Conservation (phyloP, 2,113 vertebrate species). For the Hiodon alosoides region DNA sequence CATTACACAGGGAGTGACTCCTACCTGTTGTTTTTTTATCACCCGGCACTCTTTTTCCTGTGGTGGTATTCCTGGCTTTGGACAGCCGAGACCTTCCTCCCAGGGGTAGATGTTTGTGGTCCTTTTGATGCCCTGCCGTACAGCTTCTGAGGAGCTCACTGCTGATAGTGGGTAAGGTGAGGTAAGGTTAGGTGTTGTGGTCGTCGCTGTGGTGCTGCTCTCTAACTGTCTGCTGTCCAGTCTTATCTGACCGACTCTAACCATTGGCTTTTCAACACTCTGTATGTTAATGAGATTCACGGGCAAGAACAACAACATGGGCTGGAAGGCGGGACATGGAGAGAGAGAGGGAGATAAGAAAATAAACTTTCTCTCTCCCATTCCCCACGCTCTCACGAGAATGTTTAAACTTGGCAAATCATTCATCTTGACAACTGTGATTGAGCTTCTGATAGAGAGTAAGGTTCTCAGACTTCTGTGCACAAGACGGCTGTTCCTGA, state of each 20-base stretch:
- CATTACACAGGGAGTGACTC: neutral
- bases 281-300: constrained; percentile 50
- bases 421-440: neutral
- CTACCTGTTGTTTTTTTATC: neutral
- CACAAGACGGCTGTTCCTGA: neutral
- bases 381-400: neutral
- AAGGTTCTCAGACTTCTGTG: neutral
- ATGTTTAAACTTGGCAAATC: neutral
- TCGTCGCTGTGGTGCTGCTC: constrained; percentile 13
- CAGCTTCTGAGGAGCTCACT: neutral
- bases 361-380: neutral
- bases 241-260: constrained; percentile 48
- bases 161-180: neutral
- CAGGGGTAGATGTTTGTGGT: neutral
- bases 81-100: neutral
- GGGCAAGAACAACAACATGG: constrained; percentile 35
- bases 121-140: neutral
- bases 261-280: constrained; percentile 45
- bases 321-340: constrained; percentile 40
- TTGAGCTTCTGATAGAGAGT: neutral
- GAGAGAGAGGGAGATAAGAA: constrained; percentile 17
- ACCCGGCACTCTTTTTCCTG: neutral
- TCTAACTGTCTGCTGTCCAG: constrained; percentile 14
- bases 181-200: constrained; percentile 16
- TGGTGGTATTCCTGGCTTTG: neutral